Evolutionary conservation across 2,888 invertebrate species (phyloP).

Genomic region (Heteromurus nitidus): DNA sequence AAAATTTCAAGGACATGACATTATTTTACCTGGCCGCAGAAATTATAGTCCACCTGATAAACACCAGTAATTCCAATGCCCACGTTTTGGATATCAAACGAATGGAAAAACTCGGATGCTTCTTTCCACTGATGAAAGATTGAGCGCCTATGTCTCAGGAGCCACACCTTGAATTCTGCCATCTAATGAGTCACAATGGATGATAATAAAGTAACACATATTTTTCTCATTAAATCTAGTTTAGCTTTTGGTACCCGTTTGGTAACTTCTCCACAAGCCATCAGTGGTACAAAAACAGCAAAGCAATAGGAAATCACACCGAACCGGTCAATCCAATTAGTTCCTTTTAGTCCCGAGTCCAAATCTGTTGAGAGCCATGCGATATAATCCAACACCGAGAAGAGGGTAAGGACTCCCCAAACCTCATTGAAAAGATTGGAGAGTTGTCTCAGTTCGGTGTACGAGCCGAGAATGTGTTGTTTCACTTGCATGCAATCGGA

Average conservation of each 20-base stretch:
- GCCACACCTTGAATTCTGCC: conserved; percentile 8
- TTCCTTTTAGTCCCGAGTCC: conserved; percentile 11
- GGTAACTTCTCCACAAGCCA: conserved; percentile 9
- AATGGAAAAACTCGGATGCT: conserved; percentile 6
- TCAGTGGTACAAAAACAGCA: background rate
- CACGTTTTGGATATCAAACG: conserved; percentile 15
- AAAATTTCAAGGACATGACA: background rate
- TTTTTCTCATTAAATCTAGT: too few species aligned
- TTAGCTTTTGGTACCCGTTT: conserved; percentile 24
- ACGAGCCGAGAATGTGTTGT: background rate
- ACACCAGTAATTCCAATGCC: conserved; percentile 29
- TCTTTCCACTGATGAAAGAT: conserved; percentile 2
- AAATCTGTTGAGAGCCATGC: conserved; percentile 35
- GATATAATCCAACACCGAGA: conserved; percentile 29
- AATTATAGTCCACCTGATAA: conserved; percentile 18
- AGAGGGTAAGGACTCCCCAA: conserved; percentile 15
- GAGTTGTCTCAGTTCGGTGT: background rate
- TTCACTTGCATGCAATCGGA: background rate
- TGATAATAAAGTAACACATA: too few species aligned
- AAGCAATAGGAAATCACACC: conserved; percentile 1
- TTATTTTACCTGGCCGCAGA: conserved; percentile 25
- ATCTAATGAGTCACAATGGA: conserved; percentile 18
- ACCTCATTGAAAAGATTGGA: background rate
- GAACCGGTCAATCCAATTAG: background rate
- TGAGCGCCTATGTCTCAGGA: background rate